These are phyloP conservation scores for Carcina quercana DNA, from an alignment of 2,888 invertebrate genomes.

Conservation along the genomic window DNA sequence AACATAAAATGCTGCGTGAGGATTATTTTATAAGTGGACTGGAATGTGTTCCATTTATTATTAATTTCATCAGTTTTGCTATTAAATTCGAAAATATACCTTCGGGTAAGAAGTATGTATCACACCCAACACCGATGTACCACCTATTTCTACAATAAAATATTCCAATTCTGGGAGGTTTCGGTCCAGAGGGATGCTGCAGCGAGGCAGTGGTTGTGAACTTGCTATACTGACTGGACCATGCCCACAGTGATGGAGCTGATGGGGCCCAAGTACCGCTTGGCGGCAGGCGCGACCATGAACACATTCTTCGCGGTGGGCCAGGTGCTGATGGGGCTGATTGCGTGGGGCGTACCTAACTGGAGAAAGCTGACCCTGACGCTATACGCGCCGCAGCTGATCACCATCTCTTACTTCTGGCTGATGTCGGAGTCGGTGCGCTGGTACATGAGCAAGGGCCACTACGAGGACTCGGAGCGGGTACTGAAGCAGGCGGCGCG, in stretches of 20 bases:
- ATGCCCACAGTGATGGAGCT: conserved; percentile 78
- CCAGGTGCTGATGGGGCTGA: conserved; percentile 76
- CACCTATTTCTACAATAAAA: no score
- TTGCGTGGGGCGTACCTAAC: conserved; percentile 79
- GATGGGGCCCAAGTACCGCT: conserved; percentile 80
- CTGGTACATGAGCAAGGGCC: conserved; percentile 82
- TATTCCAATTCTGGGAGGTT: no score
- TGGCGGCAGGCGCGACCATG: conserved; percentile 79
- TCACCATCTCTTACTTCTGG: conserved; percentile 78
- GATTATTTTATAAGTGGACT: no score
- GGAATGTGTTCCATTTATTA: no score
- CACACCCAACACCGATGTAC: no score
- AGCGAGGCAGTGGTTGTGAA: no score
- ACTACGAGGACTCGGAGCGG: conserved; percentile 76
- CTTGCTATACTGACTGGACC: no score
- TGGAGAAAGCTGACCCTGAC: conserved; percentile 80
- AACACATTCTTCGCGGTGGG: conserved; percentile 81
- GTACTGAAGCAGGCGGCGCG: conserved; percentile 76
- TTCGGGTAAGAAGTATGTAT: no score
- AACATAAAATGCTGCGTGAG: no score
- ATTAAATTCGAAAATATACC: background rate
- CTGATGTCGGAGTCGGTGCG: conserved; percentile 79
- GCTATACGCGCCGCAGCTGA: conserved; percentile 77
- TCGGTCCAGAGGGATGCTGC: no score
- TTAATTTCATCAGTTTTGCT: background rate